Base-by-base conservation (phyloP, 2,113 vertebrate species). In the Pyxicephalus adspersus region DNA sequence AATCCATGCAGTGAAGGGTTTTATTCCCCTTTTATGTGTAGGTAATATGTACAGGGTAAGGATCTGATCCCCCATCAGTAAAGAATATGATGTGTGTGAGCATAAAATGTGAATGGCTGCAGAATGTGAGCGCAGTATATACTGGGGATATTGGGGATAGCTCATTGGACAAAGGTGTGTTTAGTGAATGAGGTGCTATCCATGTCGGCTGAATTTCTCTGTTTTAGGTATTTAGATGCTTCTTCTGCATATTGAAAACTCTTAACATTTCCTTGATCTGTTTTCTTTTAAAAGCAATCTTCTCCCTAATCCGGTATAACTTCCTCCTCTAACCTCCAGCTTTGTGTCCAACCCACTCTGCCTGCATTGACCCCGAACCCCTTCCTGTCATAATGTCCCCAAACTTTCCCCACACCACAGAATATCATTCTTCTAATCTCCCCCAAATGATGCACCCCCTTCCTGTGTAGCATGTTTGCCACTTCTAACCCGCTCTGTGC, bases 271-370 rank as follows among this genome's bases (percentile, higher is more conserved):
- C 67, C 26, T 70, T 18, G 18, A 25, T 18, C 50, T 38, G 31
- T 50, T 7, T 16, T 6, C 66, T 38, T 66, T 19, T 67, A 13
- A 45, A 13, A 13, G 38, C 38, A 45, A 45, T 9, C 38, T 13
- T 31, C 38, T 25, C 13, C 28, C 31, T 67, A 67, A 67, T 67
- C 86, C 81, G 81, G 86, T 85, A 83, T 82, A 85, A 65, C 81
- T 81, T 77, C 26, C 76, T 72, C 83, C 79, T 86, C 83, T 84
- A 18, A 72, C 76, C 81, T 45, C 38, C 38, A 11, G 38, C 38
- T 13, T 45, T 68, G 71, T 52, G 81, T 64, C 77, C 85, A 85
- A 54, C 68, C 85, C 29, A 54, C 54, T 8, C 85, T 79, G 11
- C 28, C 74, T 52, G 76, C 85, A 83, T 64, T 13, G 9, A 20